phyloP scores from a whole-genome alignment of 2,888 invertebrate species.

The Rambutsinella grinnellia region DNA sequence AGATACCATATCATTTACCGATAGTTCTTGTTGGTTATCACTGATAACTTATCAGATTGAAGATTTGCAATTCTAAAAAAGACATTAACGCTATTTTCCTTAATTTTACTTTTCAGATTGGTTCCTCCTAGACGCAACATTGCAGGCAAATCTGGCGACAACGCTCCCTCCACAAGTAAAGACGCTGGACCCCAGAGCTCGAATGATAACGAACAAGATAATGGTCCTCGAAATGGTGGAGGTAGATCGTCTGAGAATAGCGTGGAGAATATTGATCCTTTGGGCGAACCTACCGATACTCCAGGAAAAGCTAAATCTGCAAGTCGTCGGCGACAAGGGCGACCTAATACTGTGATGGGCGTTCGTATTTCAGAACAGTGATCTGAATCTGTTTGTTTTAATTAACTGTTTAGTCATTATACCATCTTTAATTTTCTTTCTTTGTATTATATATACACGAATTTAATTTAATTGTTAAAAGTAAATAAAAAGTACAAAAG shows the following conservation, averaged over 20 bases:
- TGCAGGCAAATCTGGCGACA: neutral
- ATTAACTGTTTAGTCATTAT: too few relatives aligned
- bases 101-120: constrained; percentile 16
- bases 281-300: neutral
- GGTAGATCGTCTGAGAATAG: neutral
- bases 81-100: neutral
- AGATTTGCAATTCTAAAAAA: neutral
- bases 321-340: neutral
- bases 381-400: too few relatives aligned
- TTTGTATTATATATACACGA: too few relatives aligned
- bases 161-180: neutral
- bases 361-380: too few relatives aligned
- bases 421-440: too few relatives aligned
- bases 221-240: neutral
- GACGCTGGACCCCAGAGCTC: neutral
- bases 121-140: constrained; percentile 17
- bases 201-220: neutral
- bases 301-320: neutral
- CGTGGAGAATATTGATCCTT: constrained; percentile 29
- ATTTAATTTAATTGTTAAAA: too few relatives aligned
- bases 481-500: too few relatives aligned
- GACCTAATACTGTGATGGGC: neutral
- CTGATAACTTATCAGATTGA: neutral
- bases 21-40: neutral
- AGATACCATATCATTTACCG: constrained; percentile 26